These are phyloP conservation scores for Parnassius mnemosyne DNA, from an alignment of 2,888 invertebrate species.

Conservation along the genomic window DNA sequence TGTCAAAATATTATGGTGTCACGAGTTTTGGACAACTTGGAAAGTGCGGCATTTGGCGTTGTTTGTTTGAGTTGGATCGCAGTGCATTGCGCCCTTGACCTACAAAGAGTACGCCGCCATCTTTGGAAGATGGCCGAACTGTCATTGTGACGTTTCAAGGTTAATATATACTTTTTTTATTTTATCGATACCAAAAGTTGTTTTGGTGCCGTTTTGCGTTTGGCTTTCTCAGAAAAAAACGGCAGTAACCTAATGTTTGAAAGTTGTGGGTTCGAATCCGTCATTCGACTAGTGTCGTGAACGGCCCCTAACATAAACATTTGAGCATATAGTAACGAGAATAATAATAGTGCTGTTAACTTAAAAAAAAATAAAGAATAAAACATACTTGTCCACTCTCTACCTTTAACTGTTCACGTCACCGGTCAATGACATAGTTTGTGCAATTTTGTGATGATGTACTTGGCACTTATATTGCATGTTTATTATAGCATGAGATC, in stretches of 20 bases:
- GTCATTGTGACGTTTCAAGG: slow-evolving; percentile 59
- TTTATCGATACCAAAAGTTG: slow-evolving; percentile 23
- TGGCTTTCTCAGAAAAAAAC: background rate
- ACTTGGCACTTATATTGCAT: no score
- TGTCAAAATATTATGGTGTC: slow-evolving; percentile 21
- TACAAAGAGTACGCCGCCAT: slow-evolving; percentile 57
- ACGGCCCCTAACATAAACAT: no score
- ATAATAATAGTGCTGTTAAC: no score
- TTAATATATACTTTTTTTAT: slow-evolving; percentile 42
- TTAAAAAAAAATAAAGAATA: no score
- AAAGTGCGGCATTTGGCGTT: slow-evolving; percentile 43
- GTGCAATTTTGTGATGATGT: no score
- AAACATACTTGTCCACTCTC: no score
- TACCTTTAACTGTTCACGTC: no score
- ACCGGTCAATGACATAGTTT: no score
- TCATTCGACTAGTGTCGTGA: no score
- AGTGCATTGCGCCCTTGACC: slow-evolving; percentile 50
- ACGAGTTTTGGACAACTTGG: slow-evolving; percentile 23
- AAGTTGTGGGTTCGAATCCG: background rate
- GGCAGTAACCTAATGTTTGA: background rate
- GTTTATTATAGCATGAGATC: no score
- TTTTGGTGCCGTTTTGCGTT: background rate
- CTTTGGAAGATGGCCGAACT: slow-evolving; percentile 51
- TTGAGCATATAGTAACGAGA: no score
- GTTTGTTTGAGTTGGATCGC: slow-evolving; percentile 28